Percentiles rank a stretch among this genome's conserved stretches.
These are phyloP conservation scores for Eupeodes latifasciatus DNA, from an alignment of 2,888 invertebrate species.

Conservation along the genomic window DNA sequence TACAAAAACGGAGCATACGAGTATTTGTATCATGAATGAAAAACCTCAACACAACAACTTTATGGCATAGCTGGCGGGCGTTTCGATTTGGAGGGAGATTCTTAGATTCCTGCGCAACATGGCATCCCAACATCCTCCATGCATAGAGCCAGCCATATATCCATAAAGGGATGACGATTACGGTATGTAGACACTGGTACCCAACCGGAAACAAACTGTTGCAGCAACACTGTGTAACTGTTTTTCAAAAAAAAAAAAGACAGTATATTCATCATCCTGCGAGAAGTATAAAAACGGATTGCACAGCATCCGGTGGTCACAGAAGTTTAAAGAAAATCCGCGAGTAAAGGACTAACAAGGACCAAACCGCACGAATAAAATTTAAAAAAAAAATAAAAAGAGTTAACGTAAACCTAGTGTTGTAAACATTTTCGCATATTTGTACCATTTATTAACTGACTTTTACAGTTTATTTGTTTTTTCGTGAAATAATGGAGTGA, in stretches of 20 bases:
- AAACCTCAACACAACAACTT: constrained; percentile 18
- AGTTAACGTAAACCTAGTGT: not conserved
- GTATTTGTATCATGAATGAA: constrained; percentile 11
- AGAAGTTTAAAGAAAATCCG: constrained; percentile 67
- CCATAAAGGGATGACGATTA: constrained; percentile 40
- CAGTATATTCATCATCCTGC: constrained; percentile 29
- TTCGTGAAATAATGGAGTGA: constrained; percentile 68
- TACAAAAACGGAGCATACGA: not conserved
- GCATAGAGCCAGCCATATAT: not conserved
- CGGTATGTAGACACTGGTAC: constrained; percentile 39
- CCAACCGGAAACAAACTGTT: constrained; percentile 66
- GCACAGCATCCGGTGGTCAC: constrained; percentile 74
- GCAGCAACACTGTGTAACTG: constrained; percentile 66
- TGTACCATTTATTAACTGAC: not conserved
- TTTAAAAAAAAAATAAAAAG: not conserved
- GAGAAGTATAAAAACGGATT: constrained; percentile 69
- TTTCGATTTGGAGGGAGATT: constrained; percentile 13
- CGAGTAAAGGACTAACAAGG: constrained; percentile 55
- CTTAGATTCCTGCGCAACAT: constrained; percentile 55
- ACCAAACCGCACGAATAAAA: constrained; percentile 5
- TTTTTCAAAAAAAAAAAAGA: constrained; percentile 13
- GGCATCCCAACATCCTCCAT: constrained; percentile 51
- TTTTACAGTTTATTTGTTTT: constrained; percentile 23
- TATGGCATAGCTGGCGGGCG: not conserved
- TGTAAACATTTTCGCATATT: not conserved